phyloP scores from a whole-genome alignment of 1,140 invertebrate species.

The Hesperophylax magnus region DNA sequence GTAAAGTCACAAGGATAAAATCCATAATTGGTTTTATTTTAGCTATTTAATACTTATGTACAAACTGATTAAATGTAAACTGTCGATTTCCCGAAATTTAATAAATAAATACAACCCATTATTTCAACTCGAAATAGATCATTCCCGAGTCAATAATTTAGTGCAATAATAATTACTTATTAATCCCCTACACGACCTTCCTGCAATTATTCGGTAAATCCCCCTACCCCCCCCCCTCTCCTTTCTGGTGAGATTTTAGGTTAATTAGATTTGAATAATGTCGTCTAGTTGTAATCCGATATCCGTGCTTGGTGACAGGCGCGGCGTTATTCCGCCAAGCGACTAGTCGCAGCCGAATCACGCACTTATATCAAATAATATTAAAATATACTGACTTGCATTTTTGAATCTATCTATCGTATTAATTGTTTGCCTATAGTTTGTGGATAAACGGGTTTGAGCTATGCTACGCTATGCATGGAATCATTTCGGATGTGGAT shows the following conservation, averaged over 20 bases:
- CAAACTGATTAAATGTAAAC: too few species aligned
- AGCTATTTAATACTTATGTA: too few species aligned
- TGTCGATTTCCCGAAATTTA: too few species aligned
- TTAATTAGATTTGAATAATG: conserved; percentile 53
- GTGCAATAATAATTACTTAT: not conserved
- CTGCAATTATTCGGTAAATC: not conserved
- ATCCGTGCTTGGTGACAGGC: not conserved
- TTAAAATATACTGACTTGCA: not conserved
- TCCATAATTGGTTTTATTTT: too few species aligned
- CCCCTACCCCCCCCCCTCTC: not conserved
- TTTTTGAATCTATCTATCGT: not conserved
- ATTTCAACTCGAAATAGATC: not conserved
- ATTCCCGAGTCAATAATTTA: not conserved
- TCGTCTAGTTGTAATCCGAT: conserved; percentile 48
- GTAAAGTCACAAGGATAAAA: too few species aligned
- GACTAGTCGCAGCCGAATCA: not conserved
- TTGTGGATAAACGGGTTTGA: too few species aligned
- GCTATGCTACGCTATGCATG: too few species aligned
- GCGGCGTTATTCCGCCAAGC: not conserved
- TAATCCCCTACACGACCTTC: not conserved
- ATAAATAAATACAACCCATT: too few species aligned
- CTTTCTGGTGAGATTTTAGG: conserved; percentile 46
- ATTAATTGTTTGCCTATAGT: not conserved
- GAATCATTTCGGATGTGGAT: too few species aligned
- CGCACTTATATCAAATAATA: not conserved